Base-by-base conservation (phyloP, 2,888 invertebrate species). In the Craniophora ligustri region DNA sequence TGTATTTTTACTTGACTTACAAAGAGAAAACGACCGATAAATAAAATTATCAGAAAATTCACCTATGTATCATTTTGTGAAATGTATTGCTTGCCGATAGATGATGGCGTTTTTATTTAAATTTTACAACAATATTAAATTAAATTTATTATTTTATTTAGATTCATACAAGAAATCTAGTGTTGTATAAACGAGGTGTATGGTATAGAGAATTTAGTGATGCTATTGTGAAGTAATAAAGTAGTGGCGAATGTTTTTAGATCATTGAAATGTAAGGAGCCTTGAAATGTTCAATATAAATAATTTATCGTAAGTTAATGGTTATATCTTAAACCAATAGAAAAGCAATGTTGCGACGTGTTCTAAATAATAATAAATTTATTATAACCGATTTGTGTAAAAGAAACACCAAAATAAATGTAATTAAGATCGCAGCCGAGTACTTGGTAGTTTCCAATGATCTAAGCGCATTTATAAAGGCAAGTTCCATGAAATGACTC, bases 201-300 rank as follows among this genome's bases (percentile, higher is more conserved):
- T 39, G 47, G 47, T 47, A 1, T 31, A 56, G 54, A 49, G 42
- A 28, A 41, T 46, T 42, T 61, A 55, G 54, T 56, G 36, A 58
- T 28, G 65, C 41, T 57, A 34, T 55, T 49, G 57, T 66, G 51
- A 57, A 56, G 58, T 61, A 59, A 60, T 67, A 40, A 28, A 39
- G 51, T 66, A 71, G 59, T 21, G 51, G 48, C 72, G 63, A 72
- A 72, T 72, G 72, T 72, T 61, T 66, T 72, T 72, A 72, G 72
- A 72, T 72, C 72, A 69, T 72, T 72, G 72, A 60, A 63, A 59
- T 70, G 35, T 66, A 71, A 63, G 68, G 51, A 60, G 72, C 72
- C 72, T 72, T 72, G 72, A 61, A 54, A 68, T 71, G 71, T 71
- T 71, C 71, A 71, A 62, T 71, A 71, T 53, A 65, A 64, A 63